phyloP scores from a whole-genome alignment of 2,888 invertebrate species.

The Habrosyne pyritoides region DNA sequence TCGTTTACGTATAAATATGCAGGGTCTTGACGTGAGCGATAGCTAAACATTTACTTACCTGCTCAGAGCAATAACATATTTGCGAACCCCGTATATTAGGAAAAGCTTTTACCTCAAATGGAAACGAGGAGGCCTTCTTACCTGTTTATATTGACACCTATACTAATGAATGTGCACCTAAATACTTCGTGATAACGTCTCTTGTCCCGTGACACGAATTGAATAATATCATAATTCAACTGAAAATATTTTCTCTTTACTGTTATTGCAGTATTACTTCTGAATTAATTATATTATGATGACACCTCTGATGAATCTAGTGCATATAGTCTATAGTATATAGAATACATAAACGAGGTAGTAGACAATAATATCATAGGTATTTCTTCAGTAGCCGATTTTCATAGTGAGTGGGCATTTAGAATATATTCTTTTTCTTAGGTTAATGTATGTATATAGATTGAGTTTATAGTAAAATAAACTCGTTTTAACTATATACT shows the following conservation, averaged over 20 bases:
- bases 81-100: conserved; percentile 49
- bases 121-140: conserved; percentile 41
- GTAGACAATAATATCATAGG: too few species aligned
- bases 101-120: conserved; percentile 63
- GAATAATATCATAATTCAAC: conserved; percentile 16
- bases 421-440: too few species aligned
- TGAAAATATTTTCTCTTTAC: conserved; percentile 27
- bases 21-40: conserved; percentile 23
- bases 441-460: too few species aligned
- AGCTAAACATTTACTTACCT: conserved; percentile 34
- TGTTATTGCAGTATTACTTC: conserved; percentile 25
- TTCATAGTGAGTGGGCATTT: too few species aligned
- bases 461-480: too few species aligned
- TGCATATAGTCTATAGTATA: too few species aligned
- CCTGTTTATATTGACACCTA: conserved; percentile 39
- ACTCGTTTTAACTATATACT: too few species aligned
- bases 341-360: too few species aligned
- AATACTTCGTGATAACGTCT: conserved; percentile 26
- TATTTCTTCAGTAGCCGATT: too few species aligned
- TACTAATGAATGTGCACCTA: conserved; percentile 40
- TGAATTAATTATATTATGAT: conserved; percentile 9
- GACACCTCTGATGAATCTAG: background rate
- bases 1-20: conserved; percentile 13
- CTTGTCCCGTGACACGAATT: conserved; percentile 17
- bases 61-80: conserved; percentile 45